phyloP scores from a whole-genome alignment of 2,888 invertebrate species.

The Enoplolaimus lenunculus region DNA sequence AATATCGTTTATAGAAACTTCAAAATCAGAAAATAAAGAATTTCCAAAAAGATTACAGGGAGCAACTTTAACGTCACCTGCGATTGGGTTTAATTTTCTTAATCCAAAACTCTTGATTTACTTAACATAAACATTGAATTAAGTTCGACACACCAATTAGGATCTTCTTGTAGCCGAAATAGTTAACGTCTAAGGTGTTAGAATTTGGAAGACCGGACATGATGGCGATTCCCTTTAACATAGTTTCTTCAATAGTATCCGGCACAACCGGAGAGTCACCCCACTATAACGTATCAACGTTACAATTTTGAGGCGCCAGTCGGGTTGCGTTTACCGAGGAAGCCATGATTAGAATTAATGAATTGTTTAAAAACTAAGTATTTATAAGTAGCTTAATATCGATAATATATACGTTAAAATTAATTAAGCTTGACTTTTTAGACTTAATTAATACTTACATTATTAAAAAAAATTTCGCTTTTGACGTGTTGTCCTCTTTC shows the following conservation, averaged over 20 bases:
- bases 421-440: too few relatives aligned
- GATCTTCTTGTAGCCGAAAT: conserved; percentile 1
- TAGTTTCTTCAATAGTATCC: neutral
- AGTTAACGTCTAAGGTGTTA: neutral
- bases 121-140: neutral
- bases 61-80: neutral
- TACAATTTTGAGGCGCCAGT: neutral
- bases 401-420: too few relatives aligned
- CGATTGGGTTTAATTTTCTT: neutral
- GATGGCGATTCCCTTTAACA: neutral
- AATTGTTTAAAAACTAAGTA: too few relatives aligned
- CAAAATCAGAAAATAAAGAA: conserved; percentile 5
- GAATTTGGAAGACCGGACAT: neutral
- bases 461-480: too few relatives aligned
- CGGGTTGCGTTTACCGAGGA: neutral
- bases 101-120: neutral
- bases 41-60: conserved; percentile 2
- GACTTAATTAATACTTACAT: too few relatives aligned
- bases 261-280: neutral
- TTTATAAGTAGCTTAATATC: too few relatives aligned
- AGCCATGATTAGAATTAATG: too few relatives aligned
- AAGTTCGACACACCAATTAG: neutral
- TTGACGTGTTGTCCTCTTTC: too few relatives aligned
- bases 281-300: neutral
- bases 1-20: neutral